phyloP scores from a whole-genome alignment of 2,797 vertebrate genomes.

The Knipowitschia caucasica region DNA sequence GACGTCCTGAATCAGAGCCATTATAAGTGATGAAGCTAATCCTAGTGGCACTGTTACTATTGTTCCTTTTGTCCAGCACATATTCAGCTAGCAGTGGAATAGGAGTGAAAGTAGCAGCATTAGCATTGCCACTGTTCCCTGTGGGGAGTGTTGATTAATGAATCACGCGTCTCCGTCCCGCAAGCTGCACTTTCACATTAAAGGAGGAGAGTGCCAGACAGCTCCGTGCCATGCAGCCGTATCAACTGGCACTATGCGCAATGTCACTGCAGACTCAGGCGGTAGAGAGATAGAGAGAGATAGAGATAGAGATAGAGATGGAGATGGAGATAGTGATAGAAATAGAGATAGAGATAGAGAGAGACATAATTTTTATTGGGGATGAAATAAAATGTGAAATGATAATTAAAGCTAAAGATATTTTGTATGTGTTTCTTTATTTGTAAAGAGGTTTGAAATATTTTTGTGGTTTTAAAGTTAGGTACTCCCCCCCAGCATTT shows the following conservation, averaged over 20 bases:
- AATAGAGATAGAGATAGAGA: background rate
- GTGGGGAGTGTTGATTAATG: constrained; percentile 71
- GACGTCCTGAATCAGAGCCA: background rate
- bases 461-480: too few species aligned
- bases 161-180: constrained; percentile 68
- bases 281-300: constrained; percentile 27
- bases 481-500: too few species aligned
- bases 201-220: constrained; percentile 47
- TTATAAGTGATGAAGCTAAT: background rate
- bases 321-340: constrained; percentile 35
- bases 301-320: constrained; percentile 29
- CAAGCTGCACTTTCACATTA: constrained; percentile 56
- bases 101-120: constrained; percentile 41
- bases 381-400: background rate
- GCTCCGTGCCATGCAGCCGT: constrained; percentile 47
- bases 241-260: constrained; percentile 44
- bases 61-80: constrained; percentile 58
- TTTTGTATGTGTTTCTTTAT: too few species aligned
- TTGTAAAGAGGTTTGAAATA: too few species aligned
- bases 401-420: background rate
- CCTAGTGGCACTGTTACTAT: constrained; percentile 23
- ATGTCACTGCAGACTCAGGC: constrained; percentile 40
- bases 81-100: constrained; percentile 40
- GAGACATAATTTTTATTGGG: background rate
- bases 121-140: constrained; percentile 49